Base-by-base conservation (phyloP, 1,140 invertebrate genomes). In the Drosophila albomicans region DNA sequence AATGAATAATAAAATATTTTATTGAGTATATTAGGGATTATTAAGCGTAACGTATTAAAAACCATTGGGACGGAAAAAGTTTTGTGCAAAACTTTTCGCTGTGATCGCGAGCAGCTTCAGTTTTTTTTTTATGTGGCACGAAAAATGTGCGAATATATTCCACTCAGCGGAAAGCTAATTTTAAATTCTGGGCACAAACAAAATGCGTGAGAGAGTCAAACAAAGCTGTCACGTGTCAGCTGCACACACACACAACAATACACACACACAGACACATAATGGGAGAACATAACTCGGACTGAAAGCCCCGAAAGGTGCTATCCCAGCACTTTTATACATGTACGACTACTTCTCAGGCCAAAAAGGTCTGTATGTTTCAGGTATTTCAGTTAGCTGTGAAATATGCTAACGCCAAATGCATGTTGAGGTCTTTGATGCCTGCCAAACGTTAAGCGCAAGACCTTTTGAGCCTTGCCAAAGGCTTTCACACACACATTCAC, bases 1-100 rank as follows among this genome's bases (percentile, higher is more conserved):
- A 75, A 79, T 71, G 64, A 79, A 78, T 75, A 85, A 72, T 85
- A 78, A 87, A 86, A 86, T 86, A 82, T 87, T 87, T 85, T 59
- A 61, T 73, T 52, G 64, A 73, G 38, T 54, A 35, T 68, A 59
- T 68, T 68, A 54, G 51, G 38, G 28, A 67, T 45, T 68, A 59
- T 68, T 61, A 54, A 61, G 64, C 63, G 67, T 54, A 41, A 45
- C 56, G 49, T 68, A 61, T 67, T 73, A 38, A 73, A 73, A 52
- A 25, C 62, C 70, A 61, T 61, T 51, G 56, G 52, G 45, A 72
- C 43, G 25, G 48, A 71, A 71, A 56, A 65, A 71, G 41, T 41
- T 64, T 57, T 57, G 11, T 32, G 13, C 32, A 52, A 52, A 73
- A 59, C 28, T 54, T 64, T 64, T 28, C 51, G 30, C 30, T 35